A percentile compares a stretch with the other conserved stretches of the same genome.
phyloP scores from a whole-genome alignment of 92 coral and sea anemone species.

The Zoanthus gigantus region DNA sequence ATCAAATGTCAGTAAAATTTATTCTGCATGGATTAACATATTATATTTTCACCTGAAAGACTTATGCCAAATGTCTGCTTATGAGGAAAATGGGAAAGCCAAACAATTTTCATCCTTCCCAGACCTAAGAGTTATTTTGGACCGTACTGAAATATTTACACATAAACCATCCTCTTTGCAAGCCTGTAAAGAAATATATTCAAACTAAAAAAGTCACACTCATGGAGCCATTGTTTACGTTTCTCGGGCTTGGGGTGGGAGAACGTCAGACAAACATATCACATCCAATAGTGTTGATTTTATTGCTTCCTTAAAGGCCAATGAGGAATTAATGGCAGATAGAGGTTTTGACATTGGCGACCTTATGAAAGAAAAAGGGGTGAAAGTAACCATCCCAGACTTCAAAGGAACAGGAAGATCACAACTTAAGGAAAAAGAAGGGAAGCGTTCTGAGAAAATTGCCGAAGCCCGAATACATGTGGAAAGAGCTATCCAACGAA shows the following conservation, averaged over 20 bases:
- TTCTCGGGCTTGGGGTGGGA: background rate
- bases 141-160: background rate
- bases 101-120: background rate
- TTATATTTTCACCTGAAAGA: background rate
- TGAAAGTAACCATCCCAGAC: too few relatives aligned
- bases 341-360: background rate
- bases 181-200: background rate
- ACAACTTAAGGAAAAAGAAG: background rate
- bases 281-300: background rate
- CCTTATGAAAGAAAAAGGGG: too few relatives aligned
- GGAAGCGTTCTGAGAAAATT: background rate
- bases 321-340: background rate
- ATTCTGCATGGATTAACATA: background rate
- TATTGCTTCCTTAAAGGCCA: background rate
- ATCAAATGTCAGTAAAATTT: background rate
- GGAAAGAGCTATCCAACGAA: conserved; percentile 1
- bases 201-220: background rate
- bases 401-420: too few relatives aligned
- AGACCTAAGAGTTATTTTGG: background rate
- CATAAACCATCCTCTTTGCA: background rate
- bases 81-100: background rate
- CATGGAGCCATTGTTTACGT: background rate
- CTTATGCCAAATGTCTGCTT: background rate
- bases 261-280: background rate
- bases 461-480: background rate